Evolutionary conservation across 2,888 invertebrate species (phyloP).

Genomic region (Nudaria mundana): DNA sequence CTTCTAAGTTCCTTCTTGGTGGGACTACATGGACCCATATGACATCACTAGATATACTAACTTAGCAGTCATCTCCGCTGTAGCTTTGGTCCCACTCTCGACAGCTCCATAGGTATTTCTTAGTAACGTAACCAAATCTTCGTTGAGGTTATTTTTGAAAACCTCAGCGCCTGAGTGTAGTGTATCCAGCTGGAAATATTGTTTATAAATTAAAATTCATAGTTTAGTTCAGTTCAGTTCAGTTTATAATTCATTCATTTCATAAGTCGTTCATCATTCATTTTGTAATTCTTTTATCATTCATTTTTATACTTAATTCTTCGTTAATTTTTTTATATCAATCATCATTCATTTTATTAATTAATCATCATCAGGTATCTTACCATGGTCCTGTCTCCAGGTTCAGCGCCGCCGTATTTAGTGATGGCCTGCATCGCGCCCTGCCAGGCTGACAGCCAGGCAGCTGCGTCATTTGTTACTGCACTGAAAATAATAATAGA

Average conservation of each 20-base stretch:
- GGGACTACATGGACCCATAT: too few relatives aligned
- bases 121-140: constrained; percentile 46
- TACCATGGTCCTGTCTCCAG: constrained; percentile 90
- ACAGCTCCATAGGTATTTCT: constrained; percentile 60
- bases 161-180: constrained; percentile 67
- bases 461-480: constrained; percentile 32
- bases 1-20: too few relatives aligned
- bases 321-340: too few relatives aligned
- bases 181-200: constrained; percentile 77
- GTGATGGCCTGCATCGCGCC: constrained; percentile 81
- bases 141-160: constrained; percentile 50
- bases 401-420: constrained; percentile 86
- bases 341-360: too few relatives aligned
- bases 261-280: too few relatives aligned
- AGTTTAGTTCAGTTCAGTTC: too few relatives aligned
- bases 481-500: constrained; percentile 42
- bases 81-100: constrained; percentile 67
- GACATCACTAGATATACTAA: constrained; percentile 45
- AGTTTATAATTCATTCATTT: too few relatives aligned
- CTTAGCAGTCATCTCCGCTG: constrained; percentile 80
- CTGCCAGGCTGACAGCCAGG: constrained; percentile 80
- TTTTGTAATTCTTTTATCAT: too few relatives aligned
- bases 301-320: too few relatives aligned
- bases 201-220: too few relatives aligned
- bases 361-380: too few relatives aligned